Percentiles rank a stretch among this genome's conserved stretches.
Evolutionary conservation across 92 coral and sea anemone species (phyloP).

Genomic region (Zoanthus sansibaricus): DNA sequence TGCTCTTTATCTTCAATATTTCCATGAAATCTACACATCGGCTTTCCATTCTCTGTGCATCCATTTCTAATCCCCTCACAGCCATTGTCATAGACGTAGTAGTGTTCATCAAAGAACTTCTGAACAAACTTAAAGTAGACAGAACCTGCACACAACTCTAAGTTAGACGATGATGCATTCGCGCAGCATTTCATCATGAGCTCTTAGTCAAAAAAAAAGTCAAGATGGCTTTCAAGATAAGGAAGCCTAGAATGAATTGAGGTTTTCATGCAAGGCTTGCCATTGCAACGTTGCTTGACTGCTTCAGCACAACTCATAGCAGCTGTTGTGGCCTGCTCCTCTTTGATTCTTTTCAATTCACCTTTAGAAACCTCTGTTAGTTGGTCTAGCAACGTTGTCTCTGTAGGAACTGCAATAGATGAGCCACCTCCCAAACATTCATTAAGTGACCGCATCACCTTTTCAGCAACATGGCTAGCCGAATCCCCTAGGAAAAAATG

Average conservation of each 20-base stretch:
- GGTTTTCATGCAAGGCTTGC: conserved; percentile 41
- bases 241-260: conserved; percentile 14
- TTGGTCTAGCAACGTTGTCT: background rate
- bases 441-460: conserved; percentile 53
- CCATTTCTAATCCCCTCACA: conserved; percentile 54
- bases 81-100: conserved; percentile 50
- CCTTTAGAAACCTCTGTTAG: conserved; percentile 5
- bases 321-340: conserved; percentile 1
- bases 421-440: conserved; percentile 53
- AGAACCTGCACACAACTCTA: background rate
- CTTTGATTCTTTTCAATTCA: conserved; percentile 2
- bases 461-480: conserved; percentile 47
- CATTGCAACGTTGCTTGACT: conserved; percentile 18
- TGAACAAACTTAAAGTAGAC: background rate
- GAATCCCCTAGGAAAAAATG: conserved; percentile 22
- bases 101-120: conserved; percentile 32
- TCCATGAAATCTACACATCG: too few species aligned
- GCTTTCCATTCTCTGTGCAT: background rate
- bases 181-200: conserved; percentile 49
- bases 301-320: conserved; percentile 28
- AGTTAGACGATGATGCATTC: background rate
- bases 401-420: conserved; percentile 29
- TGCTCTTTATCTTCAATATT: too few species aligned
- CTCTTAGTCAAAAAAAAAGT: conserved; percentile 55
- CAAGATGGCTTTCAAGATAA: background rate